Evolutionary conservation across 2,797 vertebrate species (phyloP).

Genomic region (Scolopax rusticola): DNA sequence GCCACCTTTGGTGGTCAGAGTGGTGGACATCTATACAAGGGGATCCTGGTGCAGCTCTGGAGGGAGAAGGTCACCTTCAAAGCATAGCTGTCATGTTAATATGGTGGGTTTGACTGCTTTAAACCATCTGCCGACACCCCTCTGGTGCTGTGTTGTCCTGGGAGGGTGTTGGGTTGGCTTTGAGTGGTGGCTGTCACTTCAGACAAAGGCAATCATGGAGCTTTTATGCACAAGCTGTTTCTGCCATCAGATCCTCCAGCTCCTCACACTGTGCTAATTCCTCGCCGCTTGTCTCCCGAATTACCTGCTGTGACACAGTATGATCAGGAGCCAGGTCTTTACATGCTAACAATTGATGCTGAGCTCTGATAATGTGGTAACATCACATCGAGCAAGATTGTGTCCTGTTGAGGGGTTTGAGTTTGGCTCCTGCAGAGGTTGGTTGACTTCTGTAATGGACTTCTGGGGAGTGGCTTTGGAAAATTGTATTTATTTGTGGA

Average conservation of each 20-base stretch:
- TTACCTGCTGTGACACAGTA: not conserved
- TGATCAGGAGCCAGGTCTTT: not conserved
- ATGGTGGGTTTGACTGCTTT: not conserved
- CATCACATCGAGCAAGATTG: not conserved
- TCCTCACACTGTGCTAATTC: not conserved
- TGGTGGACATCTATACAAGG: rapidly evolving
- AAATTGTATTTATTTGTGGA: not conserved
- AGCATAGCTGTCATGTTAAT: not conserved
- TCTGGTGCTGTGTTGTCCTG: not conserved
- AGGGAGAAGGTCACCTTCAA: not conserved
- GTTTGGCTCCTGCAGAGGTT: not conserved
- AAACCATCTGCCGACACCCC: not conserved
- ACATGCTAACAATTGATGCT: not conserved
- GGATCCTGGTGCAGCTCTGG: not conserved
- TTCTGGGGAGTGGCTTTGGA: not conserved
- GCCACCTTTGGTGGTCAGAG: not conserved
- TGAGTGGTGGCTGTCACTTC: not conserved
- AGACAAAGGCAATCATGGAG: not conserved
- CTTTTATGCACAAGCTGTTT: not conserved
- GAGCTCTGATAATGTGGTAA: not conserved
- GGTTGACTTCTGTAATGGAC: not conserved
- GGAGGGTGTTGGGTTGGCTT: not conserved
- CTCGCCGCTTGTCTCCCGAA: rapidly evolving
- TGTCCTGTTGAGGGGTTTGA: not conserved
- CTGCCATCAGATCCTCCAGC: not conserved